phyloP scores from a whole-genome alignment of 2,888 invertebrate genomes.

The Heteromyza rotundicornis region DNA sequence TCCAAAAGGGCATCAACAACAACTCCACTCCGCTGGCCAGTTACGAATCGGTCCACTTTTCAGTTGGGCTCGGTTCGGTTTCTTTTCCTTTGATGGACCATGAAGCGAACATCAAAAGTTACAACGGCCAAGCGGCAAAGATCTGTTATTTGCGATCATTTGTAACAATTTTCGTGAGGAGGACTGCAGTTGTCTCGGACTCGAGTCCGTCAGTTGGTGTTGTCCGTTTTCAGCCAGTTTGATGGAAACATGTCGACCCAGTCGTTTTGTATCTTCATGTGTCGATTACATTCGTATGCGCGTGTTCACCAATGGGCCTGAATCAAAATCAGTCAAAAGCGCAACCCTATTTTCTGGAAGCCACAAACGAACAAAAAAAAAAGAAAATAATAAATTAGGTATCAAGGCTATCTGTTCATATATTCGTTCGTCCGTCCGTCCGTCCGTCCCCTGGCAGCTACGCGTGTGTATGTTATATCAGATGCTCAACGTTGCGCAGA shows the following conservation, averaged over 20 bases:
- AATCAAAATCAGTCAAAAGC: conserved; percentile 16
- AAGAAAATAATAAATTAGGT: conserved; percentile 59
- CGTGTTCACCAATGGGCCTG: conserved; percentile 13
- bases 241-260: conserved; percentile 37
- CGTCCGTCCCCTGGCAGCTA: neutral
- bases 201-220: conserved; percentile 27
- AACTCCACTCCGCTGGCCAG: neutral
- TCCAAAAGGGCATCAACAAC: conserved; percentile 9
- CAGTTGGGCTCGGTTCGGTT: conserved; percentile 16
- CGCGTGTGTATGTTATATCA: neutral
- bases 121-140: conserved; percentile 44
- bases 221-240: conserved; percentile 22
- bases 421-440: neutral
- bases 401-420: conserved; percentile 56
- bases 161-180: conserved; percentile 59
- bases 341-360: conserved; percentile 29
- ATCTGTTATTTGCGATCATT: conserved; percentile 64
- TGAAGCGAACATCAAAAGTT: conserved; percentile 21
- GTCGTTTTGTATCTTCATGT: conserved; percentile 32
- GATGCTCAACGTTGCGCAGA: conserved; percentile 2
- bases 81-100: conserved; percentile 55
- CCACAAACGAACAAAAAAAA: conserved; percentile 35
- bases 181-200: conserved; percentile 37
- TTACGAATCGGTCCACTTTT: neutral
- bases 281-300: conserved; percentile 45